Evolutionary conservation across 2,888 invertebrate species (phyloP).

Genomic region (Thysanoteuthis rhombus): DNA sequence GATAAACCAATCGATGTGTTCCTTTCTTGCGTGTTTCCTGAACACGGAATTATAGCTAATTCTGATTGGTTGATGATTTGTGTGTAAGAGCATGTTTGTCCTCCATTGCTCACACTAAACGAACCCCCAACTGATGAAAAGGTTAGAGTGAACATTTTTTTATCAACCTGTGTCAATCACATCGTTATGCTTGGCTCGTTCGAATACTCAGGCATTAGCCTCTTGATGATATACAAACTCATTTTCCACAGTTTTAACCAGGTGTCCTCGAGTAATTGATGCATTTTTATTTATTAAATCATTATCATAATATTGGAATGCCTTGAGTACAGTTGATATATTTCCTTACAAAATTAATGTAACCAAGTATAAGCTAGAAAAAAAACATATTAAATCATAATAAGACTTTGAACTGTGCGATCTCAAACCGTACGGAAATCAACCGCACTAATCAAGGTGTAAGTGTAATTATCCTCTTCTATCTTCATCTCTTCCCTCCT

Average conservation of each 20-base stretch:
- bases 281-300: constrained; percentile 12
- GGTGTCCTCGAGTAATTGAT: not conserved
- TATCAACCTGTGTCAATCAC: not conserved
- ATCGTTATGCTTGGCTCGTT: not conserved
- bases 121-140: not conserved
- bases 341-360: no score
- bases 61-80: not conserved
- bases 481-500: no score
- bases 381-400: no score
- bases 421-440: no score
- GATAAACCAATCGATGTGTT: not conserved
- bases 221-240: not conserved
- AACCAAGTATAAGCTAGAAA: no score
- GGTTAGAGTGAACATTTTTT: not conserved
- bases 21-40: not conserved
- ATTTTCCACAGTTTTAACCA: not conserved
- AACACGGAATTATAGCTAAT: not conserved
- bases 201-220: not conserved
- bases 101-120: not conserved
- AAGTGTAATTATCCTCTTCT: no score
- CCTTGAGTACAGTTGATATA: no score
- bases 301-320: no score
- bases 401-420: no score
- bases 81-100: not conserved
- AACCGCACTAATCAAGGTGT: no score